These are phyloP conservation scores for Blennius ocellaris DNA, from an alignment of 2,113 vertebrate species.

Conservation along the genomic window DNA sequence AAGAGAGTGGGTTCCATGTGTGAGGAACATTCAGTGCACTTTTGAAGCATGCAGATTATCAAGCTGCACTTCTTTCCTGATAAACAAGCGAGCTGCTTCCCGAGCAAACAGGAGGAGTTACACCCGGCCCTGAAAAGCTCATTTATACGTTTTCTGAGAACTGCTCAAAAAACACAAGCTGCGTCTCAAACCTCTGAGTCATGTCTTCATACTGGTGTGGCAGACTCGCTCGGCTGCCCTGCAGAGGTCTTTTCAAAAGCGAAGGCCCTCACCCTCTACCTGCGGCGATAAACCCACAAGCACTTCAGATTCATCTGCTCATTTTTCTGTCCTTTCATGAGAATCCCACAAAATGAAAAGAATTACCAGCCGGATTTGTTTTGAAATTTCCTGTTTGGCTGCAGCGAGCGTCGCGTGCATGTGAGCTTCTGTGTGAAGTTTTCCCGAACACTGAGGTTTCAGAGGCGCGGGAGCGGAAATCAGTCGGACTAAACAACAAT, in stretches of 20 bases:
- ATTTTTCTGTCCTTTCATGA: neutral
- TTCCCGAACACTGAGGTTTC: conserved; percentile 5
- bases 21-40: neutral
- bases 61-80: neutral
- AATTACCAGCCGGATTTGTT: neutral
- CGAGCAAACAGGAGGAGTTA: neutral
- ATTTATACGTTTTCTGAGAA: neutral
- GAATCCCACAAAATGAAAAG: neutral
- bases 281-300: neutral
- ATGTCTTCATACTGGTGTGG: neutral
- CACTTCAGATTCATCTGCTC: too few relatives aligned
- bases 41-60: neutral
- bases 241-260: neutral
- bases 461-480: neutral
- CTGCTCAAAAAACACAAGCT: neutral
- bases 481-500: conserved; percentile 28
- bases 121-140: neutral
- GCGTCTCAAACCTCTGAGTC: neutral
- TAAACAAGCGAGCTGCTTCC: neutral
- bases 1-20: neutral
- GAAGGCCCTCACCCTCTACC: neutral
- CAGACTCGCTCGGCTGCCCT: neutral
- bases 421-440: neutral
- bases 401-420: neutral
- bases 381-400: conserved; percentile 25